A percentile compares a stretch with the other conserved stretches of the same genome.
These are phyloP conservation scores for Melipona bicolor DNA, from an alignment of 2,888 invertebrate species.

Conservation along the genomic window DNA sequence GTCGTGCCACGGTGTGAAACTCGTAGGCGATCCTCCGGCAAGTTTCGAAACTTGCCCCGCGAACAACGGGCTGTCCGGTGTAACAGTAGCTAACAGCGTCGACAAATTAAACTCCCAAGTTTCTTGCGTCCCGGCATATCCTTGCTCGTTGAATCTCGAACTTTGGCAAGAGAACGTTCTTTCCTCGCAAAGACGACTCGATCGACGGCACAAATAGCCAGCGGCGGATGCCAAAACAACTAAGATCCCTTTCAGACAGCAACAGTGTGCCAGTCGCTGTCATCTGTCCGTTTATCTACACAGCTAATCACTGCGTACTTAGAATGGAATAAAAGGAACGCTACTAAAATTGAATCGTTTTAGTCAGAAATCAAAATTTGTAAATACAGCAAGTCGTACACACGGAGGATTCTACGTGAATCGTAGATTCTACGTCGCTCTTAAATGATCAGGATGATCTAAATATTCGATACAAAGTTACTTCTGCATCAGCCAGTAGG, in stretches of 20 bases:
- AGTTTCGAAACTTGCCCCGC: not conserved
- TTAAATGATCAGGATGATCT: too few relatives aligned
- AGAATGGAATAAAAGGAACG: too few relatives aligned
- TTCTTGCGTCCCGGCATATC: not conserved
- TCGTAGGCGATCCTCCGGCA: not conserved
- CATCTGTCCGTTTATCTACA: not conserved
- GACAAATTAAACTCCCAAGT: not conserved
- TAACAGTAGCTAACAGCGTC: not conserved
- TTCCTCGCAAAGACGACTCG: not conserved
- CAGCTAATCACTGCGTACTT: too few relatives aligned
- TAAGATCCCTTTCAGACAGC: slow-evolving; percentile 19
- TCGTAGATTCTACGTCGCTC: too few relatives aligned
- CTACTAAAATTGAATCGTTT: too few relatives aligned
- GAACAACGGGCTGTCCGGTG: not conserved
- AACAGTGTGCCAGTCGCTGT: slow-evolving; percentile 24
- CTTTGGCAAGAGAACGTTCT: not conserved
- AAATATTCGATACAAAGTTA: too few relatives aligned
- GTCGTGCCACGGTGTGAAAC: not conserved
- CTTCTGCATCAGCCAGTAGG: too few relatives aligned
- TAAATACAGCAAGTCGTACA: too few relatives aligned
- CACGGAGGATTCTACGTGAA: too few relatives aligned
- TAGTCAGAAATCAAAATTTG: too few relatives aligned
- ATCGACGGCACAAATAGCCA: slow-evolving; percentile 4
- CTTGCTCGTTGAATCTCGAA: not conserved
- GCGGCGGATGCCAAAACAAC: not conserved